These are phyloP conservation scores for Chunga burmeisteri DNA, from an alignment of 2,113 vertebrate genomes.

Conservation along the genomic window DNA sequence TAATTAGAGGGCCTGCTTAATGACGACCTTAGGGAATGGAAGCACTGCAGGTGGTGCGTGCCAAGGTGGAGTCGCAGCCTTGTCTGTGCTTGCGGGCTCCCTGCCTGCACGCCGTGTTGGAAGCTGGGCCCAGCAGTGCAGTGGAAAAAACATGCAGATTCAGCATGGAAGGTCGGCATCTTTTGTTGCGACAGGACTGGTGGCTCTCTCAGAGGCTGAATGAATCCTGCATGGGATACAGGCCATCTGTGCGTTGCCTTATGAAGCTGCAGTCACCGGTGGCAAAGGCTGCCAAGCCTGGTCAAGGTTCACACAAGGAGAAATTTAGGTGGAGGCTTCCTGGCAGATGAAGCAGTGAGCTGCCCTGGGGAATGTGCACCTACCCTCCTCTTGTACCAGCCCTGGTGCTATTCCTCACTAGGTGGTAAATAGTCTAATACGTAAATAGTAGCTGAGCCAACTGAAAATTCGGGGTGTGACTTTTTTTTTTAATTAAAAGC, in stretches of 20 bases:
- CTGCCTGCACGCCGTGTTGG: no score
- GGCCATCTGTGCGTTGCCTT: rapidly evolving
- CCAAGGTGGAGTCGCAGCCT: background rate
- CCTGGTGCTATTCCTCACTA: background rate
- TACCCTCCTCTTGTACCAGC: background rate
- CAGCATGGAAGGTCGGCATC: background rate
- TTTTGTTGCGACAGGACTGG: rapidly evolving
- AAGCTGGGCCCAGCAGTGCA: background rate
- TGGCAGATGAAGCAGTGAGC: background rate
- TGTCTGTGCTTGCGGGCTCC: no score
- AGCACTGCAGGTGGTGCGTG: rapidly evolving
- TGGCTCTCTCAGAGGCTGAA: background rate
- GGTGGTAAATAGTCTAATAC: background rate
- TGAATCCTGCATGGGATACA: rapidly evolving
- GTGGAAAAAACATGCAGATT: rapidly evolving
- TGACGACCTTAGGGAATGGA: rapidly evolving
- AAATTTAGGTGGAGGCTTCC: background rate
- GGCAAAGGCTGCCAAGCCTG: background rate
- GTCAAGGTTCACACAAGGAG: rapidly evolving
- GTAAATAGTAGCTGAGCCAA: background rate
- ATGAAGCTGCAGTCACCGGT: background rate
- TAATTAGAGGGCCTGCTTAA: rapidly evolving
- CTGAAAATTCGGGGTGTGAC: background rate
- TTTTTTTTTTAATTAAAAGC: background rate
- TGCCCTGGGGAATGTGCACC: background rate